Conservation (phyloP, 2,113 vertebrate species). For the Mesembrinibis cayennensis region DNA sequence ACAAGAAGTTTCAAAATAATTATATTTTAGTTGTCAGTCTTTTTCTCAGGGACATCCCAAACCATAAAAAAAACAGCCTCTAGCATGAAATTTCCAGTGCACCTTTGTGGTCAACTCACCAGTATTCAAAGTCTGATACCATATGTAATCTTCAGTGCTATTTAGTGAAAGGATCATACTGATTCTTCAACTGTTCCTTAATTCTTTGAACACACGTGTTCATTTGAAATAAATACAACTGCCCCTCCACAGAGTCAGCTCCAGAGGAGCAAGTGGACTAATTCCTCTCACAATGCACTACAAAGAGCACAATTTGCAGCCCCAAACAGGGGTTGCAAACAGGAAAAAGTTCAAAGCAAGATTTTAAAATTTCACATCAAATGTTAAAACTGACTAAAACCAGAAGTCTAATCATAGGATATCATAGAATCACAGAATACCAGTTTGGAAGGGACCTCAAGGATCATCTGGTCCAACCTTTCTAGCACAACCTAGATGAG, state of each 20-base stretch:
- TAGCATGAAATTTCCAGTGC: neutral
- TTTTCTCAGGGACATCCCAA: neutral
- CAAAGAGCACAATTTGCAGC: neutral
- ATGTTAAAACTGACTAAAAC: neutral
- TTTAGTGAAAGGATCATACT: neutral
- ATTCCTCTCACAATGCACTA: neutral
- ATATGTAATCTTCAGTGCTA: neutral
- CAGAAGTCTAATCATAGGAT: neutral
- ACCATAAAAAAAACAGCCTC: neutral
- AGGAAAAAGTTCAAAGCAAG: neutral
- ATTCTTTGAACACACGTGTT: neutral
- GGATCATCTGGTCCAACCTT: too few species aligned
- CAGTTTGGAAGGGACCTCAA: too few species aligned
- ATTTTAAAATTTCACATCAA: neutral
- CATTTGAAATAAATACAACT: neutral
- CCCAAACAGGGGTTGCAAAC: accelerated
- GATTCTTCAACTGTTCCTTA: neutral
- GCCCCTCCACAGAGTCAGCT: neutral
- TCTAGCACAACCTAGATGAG: too few species aligned
- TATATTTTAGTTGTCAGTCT: neutral
- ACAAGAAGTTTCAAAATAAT: neutral
- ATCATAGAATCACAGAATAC: too few species aligned
- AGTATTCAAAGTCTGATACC: neutral
- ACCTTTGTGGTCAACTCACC: neutral
- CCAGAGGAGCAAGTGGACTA: neutral